phyloP scores from a whole-genome alignment of 2,888 invertebrate genomes.

The Sarcophaga rosellei region DNA sequence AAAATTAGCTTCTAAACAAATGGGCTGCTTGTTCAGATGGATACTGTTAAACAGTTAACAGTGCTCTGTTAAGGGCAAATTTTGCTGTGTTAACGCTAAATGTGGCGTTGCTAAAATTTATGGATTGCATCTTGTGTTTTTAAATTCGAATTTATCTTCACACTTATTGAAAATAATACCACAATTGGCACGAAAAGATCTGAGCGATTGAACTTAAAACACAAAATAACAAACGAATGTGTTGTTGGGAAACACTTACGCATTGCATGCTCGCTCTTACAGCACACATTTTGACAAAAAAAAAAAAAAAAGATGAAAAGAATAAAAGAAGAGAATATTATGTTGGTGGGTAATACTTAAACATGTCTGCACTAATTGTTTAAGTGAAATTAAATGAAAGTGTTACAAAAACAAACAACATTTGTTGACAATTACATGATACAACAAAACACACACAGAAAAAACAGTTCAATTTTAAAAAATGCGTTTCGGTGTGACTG shows the following conservation, averaged over 20 bases:
- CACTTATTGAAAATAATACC: not conserved
- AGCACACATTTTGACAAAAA: too few species aligned
- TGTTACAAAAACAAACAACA: not conserved
- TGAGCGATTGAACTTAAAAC: not conserved
- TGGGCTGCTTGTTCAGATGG: too few species aligned
- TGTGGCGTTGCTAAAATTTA: too few species aligned
- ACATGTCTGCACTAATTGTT: slow-evolving; percentile 56
- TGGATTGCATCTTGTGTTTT: too few species aligned
- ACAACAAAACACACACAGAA: not conserved
- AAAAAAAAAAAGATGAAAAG: not conserved
- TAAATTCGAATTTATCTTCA: too few species aligned
- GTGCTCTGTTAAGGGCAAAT: too few species aligned
- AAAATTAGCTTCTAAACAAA: too few species aligned
- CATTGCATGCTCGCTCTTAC: too few species aligned
- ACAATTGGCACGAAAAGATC: not conserved
- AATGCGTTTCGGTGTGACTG: not conserved
- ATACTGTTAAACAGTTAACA: too few species aligned
- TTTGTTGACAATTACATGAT: slow-evolving; percentile 2
- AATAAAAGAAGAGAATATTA: slow-evolving; percentile 18
- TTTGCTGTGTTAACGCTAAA: too few species aligned
- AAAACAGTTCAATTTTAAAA: slow-evolving; percentile 35
- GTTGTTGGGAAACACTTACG: too few species aligned
- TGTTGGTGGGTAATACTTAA: slow-evolving; percentile 40
- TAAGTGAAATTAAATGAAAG: slow-evolving; percentile 60
- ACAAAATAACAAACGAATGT: too few species aligned